phyloP scores from a whole-genome alignment of 2,113 vertebrate species.

The Rhabdornis inornatus region DNA sequence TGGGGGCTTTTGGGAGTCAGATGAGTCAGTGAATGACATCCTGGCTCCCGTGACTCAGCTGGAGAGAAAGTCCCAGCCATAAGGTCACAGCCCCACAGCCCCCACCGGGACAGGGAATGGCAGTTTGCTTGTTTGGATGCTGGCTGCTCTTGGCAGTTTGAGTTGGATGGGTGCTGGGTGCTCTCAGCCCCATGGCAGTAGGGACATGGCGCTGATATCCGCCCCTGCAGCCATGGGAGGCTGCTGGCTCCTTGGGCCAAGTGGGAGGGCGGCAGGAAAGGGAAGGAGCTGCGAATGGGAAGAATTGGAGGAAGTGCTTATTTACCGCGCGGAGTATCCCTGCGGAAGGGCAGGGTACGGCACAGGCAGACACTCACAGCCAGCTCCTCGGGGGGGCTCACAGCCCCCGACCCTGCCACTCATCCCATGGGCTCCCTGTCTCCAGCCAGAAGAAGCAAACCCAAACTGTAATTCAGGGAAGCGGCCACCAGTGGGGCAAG shows the following conservation, averaged over 20 bases:
- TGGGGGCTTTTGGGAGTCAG: neutral
- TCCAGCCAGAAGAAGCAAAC: neutral
- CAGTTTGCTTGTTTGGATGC: neutral
- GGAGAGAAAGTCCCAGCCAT: neutral
- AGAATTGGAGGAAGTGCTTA: conserved; percentile 63
- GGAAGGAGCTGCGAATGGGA: conserved; percentile 51
- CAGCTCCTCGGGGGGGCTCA: neutral
- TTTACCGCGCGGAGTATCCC: conserved; percentile 27
- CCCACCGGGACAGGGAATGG: neutral
- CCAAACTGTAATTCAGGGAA: neutral
- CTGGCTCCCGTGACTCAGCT: neutral
- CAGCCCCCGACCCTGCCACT: neutral
- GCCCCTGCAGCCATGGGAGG: neutral
- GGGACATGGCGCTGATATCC: rapidly evolving
- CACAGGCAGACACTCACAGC: neutral
- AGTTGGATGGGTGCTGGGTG: neutral
- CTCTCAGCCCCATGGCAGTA: neutral
- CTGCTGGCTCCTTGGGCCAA: neutral
- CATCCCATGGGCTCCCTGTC: neutral
- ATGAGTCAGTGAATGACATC: neutral
- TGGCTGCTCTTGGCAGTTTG: neutral
- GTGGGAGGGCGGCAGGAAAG: conserved; percentile 41
- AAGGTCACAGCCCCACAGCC: neutral
- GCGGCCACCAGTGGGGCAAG: neutral
- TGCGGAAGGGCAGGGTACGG: conserved; percentile 34